Percentiles rank a stretch among this genome's conserved stretches.
These are phyloP conservation scores for Pipistrellus kuhlii DNA, from an alignment of 2,797 vertebrate genomes.

Conservation along the genomic window DNA sequence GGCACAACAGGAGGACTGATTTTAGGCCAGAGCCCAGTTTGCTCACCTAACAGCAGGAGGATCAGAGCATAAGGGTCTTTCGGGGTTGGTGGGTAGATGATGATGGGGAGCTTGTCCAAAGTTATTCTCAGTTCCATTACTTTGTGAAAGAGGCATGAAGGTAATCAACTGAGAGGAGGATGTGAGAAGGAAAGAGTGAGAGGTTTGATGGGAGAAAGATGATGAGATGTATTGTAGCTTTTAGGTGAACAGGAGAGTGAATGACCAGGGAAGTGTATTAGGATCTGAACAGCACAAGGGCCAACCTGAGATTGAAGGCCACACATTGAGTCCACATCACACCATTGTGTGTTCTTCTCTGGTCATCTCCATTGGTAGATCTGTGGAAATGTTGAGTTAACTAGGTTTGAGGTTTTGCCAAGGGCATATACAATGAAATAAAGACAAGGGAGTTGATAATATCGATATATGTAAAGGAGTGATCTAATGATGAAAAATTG, in stretches of 20 bases:
- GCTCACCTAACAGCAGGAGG: not conserved
- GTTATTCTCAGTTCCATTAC: not conserved
- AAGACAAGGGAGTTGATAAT: not conserved
- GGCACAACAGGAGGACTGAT: accelerated
- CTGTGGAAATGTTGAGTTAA: not conserved
- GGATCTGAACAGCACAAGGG: not conserved
- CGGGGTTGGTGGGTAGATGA: accelerated
- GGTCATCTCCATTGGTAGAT: not conserved
- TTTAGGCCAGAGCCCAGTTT: not conserved
- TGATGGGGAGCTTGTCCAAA: not conserved
- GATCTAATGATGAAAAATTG: not conserved
- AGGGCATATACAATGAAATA: not conserved
- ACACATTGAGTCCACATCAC: not conserved
- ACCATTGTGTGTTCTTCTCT: not conserved
- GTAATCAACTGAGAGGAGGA: not conserved
- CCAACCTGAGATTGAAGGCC: not conserved
- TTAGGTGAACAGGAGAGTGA: not conserved
- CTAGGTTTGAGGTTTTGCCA: not conserved
- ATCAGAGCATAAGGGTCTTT: not conserved
- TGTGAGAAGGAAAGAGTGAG: not conserved
- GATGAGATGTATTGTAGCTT: not conserved
- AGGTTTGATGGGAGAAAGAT: not conserved
- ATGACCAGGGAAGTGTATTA: too few relatives aligned
- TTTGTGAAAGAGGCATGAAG: not conserved
- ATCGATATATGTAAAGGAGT: not conserved